phyloP scores from a whole-genome alignment of 2,888 invertebrate genomes.

The Leptothorax acervorum region DNA sequence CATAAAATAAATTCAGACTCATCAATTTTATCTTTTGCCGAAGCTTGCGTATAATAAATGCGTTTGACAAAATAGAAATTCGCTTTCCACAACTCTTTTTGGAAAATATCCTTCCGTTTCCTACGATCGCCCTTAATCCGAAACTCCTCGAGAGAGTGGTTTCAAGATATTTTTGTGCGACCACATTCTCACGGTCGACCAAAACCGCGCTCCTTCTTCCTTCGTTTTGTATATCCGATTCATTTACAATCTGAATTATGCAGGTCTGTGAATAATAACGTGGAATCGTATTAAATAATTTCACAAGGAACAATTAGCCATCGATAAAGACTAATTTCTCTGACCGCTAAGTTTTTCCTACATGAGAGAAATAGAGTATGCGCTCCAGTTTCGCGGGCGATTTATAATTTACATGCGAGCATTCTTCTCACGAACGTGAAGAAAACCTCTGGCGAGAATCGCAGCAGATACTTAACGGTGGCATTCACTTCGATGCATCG shows the following conservation, averaged over 20 bases:
- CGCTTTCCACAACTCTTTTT: slow-evolving; percentile 56
- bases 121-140: slow-evolving; percentile 49
- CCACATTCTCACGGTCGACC: slow-evolving; percentile 69
- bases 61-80: slow-evolving; percentile 17
- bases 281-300: slow-evolving; percentile 50
- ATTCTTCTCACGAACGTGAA: slow-evolving; percentile 34
- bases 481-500: slow-evolving; percentile 39
- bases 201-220: slow-evolving; percentile 34
- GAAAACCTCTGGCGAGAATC: slow-evolving; percentile 19
- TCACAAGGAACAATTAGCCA: slow-evolving; percentile 9
- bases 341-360: neutral
- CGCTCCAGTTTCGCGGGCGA: slow-evolving; percentile 26
- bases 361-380: neutral
- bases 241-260: slow-evolving; percentile 54
- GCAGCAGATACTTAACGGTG: slow-evolving; percentile 37
- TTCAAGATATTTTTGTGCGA: slow-evolving; percentile 36
- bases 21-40: neutral
- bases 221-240: slow-evolving; percentile 33
- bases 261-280: slow-evolving; percentile 43
- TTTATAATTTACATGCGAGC: slow-evolving; percentile 24
- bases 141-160: slow-evolving; percentile 52
- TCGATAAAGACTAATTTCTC: neutral
- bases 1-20: neutral
- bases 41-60: slow-evolving; percentile 20
- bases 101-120: slow-evolving; percentile 47